Conservation (phyloP, 2,888 invertebrate species). For the Carcina quercana region DNA sequence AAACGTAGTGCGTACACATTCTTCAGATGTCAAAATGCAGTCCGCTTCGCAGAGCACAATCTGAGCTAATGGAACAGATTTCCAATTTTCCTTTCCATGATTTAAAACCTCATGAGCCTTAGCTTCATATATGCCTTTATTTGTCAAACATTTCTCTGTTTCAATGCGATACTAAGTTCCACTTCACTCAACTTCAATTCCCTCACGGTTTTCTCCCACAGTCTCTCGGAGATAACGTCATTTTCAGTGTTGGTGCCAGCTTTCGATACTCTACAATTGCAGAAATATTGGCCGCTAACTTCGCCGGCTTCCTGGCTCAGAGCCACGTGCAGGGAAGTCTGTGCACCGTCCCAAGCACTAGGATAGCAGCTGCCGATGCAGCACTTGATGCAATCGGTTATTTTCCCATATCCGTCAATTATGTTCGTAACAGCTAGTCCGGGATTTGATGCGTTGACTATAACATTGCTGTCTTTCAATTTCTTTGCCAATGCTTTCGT, state of each 20-base stretch:
- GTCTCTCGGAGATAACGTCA: constrained; percentile 77
- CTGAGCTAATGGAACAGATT: too few relatives aligned
- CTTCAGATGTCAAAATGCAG: too few relatives aligned
- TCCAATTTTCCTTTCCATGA: too few relatives aligned
- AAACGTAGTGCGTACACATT: too few relatives aligned
- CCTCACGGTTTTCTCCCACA: constrained; percentile 85
- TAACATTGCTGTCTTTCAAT: constrained; percentile 76
- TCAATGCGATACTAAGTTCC: too few relatives aligned
- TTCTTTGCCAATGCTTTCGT: constrained; percentile 80
- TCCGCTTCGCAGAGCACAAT: too few relatives aligned
- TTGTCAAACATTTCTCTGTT: constrained; percentile 19
- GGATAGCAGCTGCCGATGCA: background rate
- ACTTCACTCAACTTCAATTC: constrained; percentile 75
- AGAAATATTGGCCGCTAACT: constrained; percentile 80
- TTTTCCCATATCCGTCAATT: constrained; percentile 35
- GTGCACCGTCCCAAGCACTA: constrained; percentile 81
- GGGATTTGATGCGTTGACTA: constrained; percentile 88
- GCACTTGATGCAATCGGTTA: background rate
- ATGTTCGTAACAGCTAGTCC: constrained; percentile 85
- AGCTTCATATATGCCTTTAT: too few relatives aligned
- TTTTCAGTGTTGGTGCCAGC: constrained; percentile 73
- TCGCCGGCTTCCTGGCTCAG: constrained; percentile 78
- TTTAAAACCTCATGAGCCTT: too few relatives aligned
- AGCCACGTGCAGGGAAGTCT: constrained; percentile 81
- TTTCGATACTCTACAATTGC: constrained; percentile 77